These are phyloP conservation scores for Hetaerina titia DNA, from an alignment of 2,888 invertebrate species.

Conservation along the genomic window DNA sequence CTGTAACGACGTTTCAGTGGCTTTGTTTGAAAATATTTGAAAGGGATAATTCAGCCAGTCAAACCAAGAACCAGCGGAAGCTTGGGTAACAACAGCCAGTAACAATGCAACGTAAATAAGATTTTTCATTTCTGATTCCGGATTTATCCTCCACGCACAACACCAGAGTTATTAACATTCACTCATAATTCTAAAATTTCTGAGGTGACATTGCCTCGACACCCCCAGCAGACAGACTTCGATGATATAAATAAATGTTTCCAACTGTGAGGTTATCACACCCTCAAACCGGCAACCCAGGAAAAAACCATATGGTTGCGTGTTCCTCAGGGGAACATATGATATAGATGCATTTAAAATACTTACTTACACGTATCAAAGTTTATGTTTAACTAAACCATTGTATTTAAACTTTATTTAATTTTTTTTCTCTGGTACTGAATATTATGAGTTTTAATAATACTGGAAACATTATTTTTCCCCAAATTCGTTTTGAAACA, in stretches of 20 bases:
- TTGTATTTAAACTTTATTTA: too few relatives aligned
- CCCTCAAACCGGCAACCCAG: not conserved
- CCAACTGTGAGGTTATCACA: not conserved
- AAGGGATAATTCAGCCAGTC: slow-evolving; percentile 47
- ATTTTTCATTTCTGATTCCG: not conserved
- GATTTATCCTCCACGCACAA: not conserved
- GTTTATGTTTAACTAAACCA: too few relatives aligned
- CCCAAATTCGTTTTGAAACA: too few relatives aligned
- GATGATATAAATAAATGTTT: not conserved
- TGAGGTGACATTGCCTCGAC: not conserved
- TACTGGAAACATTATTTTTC: too few relatives aligned
- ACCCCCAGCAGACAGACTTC: not conserved
- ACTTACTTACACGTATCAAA: too few relatives aligned
- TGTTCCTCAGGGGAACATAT: too few relatives aligned
- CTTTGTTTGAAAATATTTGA: slow-evolving; percentile 14
- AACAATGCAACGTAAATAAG: not conserved
- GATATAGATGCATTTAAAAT: too few relatives aligned
- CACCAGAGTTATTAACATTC: not conserved
- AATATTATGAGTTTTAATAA: too few relatives aligned
- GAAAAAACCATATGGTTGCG: too few relatives aligned
- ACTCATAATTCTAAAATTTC: not conserved
- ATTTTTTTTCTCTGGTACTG: too few relatives aligned
- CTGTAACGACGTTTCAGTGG: slow-evolving; percentile 13
- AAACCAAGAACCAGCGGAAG: not conserved
- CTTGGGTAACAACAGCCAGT: not conserved